These are phyloP conservation scores for Anguilla japonica DNA, from an alignment of 2,113 vertebrate genomes.

Conservation along the genomic window DNA sequence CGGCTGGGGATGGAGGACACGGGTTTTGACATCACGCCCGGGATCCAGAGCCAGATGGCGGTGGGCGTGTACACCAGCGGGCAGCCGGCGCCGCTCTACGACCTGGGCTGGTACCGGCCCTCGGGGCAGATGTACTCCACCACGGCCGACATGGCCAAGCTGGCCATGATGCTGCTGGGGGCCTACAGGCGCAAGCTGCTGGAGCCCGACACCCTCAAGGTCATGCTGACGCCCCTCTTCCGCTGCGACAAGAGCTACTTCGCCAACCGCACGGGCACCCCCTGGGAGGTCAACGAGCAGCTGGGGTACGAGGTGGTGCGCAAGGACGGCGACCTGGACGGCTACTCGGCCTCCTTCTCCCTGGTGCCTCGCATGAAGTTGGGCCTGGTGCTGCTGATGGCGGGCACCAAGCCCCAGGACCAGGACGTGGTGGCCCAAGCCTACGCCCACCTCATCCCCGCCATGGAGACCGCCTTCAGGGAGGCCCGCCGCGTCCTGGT, in stretches of 20 bases:
- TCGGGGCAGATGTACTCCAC: slow-evolving; percentile 94
- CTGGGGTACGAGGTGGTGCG: slow-evolving; percentile 79
- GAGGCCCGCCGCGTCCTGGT: slow-evolving; percentile 66
- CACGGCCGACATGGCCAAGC: slow-evolving; percentile 81
- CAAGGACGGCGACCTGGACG: slow-evolving; percentile 88
- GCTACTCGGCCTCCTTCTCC: slow-evolving; percentile 84
- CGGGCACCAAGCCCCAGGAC: slow-evolving; percentile 75
- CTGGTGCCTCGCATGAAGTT: slow-evolving; percentile 81
- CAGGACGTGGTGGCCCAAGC: slow-evolving; percentile 71
- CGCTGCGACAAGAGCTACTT: slow-evolving; percentile 81
- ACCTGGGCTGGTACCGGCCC: slow-evolving; percentile 89
- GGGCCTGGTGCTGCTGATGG: slow-evolving; percentile 83
- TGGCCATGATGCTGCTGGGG: slow-evolving; percentile 80
- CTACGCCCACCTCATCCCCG: slow-evolving; percentile 77
- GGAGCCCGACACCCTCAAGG: slow-evolving; percentile 75
- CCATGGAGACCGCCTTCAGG: slow-evolving; percentile 77
- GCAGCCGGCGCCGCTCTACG: slow-evolving; percentile 77
- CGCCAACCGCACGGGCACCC: slow-evolving; percentile 82
- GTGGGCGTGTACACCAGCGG: slow-evolving; percentile 80
- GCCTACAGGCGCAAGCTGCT: slow-evolving; percentile 67
- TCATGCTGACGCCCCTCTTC: slow-evolving; percentile 78
- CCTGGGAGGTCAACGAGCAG: slow-evolving; percentile 87
- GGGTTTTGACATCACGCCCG: slow-evolving; percentile 74
- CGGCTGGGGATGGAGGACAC: slow-evolving; percentile 84
- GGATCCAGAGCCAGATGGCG: slow-evolving; percentile 71